A percentile compares a stretch with the other conserved stretches of the same genome.
These are phyloP conservation scores for Cyanistes caeruleus DNA, from an alignment of 2,113 vertebrate species.

Conservation along the genomic window DNA sequence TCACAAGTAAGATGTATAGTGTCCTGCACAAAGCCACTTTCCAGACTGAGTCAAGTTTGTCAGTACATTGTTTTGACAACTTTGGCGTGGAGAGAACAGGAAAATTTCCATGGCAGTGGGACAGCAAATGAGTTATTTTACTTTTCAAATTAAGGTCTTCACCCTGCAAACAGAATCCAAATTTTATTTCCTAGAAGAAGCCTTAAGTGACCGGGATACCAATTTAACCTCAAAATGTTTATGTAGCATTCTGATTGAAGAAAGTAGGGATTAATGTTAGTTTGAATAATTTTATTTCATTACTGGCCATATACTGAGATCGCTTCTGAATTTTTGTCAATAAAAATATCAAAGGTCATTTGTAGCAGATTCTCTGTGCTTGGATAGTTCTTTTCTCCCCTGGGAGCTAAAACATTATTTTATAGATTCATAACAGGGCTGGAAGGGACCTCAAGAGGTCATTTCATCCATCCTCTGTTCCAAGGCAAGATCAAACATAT, in stretches of 20 bases:
- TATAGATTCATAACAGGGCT: slow-evolving; percentile 6
- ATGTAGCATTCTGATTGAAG: background rate
- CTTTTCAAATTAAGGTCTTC: background rate
- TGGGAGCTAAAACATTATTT: slow-evolving; percentile 28
- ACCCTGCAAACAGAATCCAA: background rate
- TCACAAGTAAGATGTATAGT: background rate
- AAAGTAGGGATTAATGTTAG: background rate
- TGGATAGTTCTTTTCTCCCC: background rate
- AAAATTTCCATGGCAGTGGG: background rate
- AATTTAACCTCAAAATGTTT: background rate
- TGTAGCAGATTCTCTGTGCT: slow-evolving; percentile 18
- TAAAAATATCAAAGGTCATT: slow-evolving; percentile 51
- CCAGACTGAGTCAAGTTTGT: background rate
- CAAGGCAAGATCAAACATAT: slow-evolving; percentile 37
- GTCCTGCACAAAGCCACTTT: background rate
- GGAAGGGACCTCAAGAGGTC: slow-evolving; percentile 29
- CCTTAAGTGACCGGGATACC: background rate
- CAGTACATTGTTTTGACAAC: background rate
- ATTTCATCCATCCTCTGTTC: slow-evolving; percentile 18
- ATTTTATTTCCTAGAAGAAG: background rate
- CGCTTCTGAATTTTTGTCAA: background rate
- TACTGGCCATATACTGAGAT: background rate
- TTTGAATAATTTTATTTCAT: slow-evolving; percentile 5
- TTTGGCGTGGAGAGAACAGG: background rate
- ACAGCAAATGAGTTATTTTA: background rate